Conservation (phyloP, 2,113 vertebrate genomes). For the Fregata magnificens region DNA sequence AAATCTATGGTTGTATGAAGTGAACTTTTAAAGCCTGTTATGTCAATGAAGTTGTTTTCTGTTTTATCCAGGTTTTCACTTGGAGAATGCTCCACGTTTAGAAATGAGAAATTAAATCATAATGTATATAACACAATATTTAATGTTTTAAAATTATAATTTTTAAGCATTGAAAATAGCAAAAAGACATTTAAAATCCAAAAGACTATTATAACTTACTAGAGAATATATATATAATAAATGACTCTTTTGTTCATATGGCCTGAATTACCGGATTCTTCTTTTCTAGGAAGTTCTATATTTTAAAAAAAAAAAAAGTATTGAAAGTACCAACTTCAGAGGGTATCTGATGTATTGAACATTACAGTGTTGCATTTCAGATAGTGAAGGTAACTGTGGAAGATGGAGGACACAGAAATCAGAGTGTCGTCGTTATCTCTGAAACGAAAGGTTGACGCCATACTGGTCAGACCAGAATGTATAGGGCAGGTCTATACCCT, state of each 20-base stretch:
- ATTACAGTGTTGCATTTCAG: neutral
- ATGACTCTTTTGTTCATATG: constrained; percentile 78
- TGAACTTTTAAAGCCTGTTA: constrained; percentile 69
- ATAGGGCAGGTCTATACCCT: neutral
- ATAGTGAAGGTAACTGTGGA: neutral
- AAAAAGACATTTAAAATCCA: constrained; percentile 79
- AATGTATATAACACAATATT: constrained; percentile 81
- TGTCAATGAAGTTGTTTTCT: constrained; percentile 70
- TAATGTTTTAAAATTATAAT: constrained; percentile 83
- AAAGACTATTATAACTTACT: constrained; percentile 79
- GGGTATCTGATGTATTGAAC: neutral
- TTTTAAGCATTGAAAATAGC: constrained; percentile 82
- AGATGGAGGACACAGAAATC: neutral
- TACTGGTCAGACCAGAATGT: neutral
- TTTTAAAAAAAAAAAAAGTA: neutral
- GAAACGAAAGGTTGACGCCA: neutral
- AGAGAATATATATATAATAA: constrained; percentile 81
- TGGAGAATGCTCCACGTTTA: constrained; percentile 72
- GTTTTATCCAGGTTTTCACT: constrained; percentile 65
- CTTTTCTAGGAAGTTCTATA: constrained; percentile 67
- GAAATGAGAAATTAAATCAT: constrained; percentile 68
- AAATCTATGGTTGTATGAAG: constrained; percentile 69
- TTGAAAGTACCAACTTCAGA: neutral
- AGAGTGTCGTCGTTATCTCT: neutral
- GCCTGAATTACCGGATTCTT: constrained; percentile 73